These are phyloP conservation scores for Onychomys leucogaster DNA, from an alignment of 2,797 vertebrate genomes.

Conservation along the genomic window DNA sequence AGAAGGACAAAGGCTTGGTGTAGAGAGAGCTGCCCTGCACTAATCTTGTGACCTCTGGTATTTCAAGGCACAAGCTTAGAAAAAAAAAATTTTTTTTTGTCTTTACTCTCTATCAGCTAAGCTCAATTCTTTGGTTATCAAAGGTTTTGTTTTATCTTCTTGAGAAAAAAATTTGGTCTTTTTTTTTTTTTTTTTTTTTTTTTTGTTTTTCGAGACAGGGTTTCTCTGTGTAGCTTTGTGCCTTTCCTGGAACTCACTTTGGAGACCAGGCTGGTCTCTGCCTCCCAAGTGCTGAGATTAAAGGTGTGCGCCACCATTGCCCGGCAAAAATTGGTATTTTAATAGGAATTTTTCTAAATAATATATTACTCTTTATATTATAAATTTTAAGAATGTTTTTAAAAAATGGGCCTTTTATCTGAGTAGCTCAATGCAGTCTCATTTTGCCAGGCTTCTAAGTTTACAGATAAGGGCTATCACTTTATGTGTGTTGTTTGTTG, in stretches of 20 bases:
- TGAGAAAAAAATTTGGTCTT: no score
- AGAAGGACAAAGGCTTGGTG: not conserved
- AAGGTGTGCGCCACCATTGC: no score
- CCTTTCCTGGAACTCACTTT: no score
- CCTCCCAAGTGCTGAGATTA: no score
- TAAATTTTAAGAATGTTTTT: conserved; percentile 27
- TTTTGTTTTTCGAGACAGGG: no score
- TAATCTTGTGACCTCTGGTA: not conserved
- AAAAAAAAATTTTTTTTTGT: not conserved
- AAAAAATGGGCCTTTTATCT: not conserved
- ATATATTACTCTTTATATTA: conserved; percentile 8
- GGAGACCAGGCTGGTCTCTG: no score
- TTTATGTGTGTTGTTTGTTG: not conserved
- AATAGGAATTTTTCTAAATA: conserved; percentile 26
- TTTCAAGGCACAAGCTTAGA: not conserved
- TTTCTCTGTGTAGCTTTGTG: no score
- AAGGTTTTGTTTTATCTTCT: conserved; percentile 40
- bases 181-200: no score
- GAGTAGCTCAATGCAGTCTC: not conserved
- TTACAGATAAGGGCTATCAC: not conserved
- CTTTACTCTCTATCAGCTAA: not conserved
- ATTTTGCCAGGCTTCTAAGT: not conserved
- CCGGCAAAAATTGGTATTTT: not conserved
- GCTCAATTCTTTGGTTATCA: not conserved
- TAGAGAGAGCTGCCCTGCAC: not conserved